These are phyloP conservation scores for Geophilus truncorum DNA, from an alignment of 2,888 invertebrate species.

Conservation along the genomic window DNA sequence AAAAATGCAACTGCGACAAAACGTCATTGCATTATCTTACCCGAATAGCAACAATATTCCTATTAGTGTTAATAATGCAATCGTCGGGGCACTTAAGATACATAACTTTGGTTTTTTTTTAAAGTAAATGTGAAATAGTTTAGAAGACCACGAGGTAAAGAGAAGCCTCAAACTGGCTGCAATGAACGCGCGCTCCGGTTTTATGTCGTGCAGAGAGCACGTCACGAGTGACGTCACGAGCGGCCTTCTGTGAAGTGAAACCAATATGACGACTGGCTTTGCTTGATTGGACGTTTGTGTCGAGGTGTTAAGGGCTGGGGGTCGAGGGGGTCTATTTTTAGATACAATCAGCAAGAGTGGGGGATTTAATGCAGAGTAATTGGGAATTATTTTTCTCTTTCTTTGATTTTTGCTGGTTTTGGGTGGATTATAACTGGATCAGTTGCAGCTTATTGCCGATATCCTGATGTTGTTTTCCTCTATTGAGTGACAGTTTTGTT, in stretches of 20 bases:
- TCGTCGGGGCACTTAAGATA: conserved; percentile 1
- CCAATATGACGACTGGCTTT: background rate
- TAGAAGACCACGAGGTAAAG: background rate
- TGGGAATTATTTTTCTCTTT: background rate
- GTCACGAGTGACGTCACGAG: background rate
- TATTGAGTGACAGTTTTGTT: background rate
- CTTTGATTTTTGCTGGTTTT: background rate
- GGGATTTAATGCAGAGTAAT: no score
- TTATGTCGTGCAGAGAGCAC: background rate
- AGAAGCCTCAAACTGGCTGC: background rate
- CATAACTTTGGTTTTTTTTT: background rate
- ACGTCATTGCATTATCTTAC: background rate
- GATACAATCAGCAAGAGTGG: background rate
- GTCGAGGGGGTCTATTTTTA: background rate
- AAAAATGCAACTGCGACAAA: background rate
- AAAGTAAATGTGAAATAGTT: background rate
- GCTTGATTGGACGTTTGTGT: background rate
- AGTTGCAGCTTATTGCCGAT: background rate
- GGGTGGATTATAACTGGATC: no score
- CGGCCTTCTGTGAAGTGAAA: background rate
- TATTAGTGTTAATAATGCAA: background rate
- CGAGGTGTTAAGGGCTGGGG: background rate
- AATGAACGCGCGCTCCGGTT: background rate
- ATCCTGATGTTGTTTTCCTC: background rate
- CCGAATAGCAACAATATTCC: background rate